Conservation (phyloP, 2,113 vertebrate genomes). For the Willisornis vidua region DNA sequence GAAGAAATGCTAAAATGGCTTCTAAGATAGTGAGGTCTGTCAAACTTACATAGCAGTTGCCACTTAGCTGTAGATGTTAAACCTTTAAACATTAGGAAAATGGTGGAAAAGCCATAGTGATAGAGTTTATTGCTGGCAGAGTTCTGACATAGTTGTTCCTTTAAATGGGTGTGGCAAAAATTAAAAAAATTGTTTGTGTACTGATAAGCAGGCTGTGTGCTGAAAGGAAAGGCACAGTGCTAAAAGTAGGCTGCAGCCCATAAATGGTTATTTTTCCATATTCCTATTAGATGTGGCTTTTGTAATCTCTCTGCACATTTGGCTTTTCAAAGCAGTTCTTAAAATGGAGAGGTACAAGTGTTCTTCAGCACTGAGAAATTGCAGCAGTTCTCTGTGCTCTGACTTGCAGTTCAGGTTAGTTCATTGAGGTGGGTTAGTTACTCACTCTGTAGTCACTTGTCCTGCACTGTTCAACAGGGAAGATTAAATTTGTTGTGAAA, state of each 20-base stretch:
- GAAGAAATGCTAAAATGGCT: not conserved
- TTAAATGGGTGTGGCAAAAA: slow-evolving; percentile 54
- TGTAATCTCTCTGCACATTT: not conserved
- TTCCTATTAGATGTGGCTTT: not conserved
- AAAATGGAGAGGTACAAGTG: not conserved
- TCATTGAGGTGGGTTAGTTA: not conserved
- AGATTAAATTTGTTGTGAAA: not conserved
- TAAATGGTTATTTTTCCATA: not conserved
- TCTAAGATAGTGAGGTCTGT: not conserved
- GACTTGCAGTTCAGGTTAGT: not conserved
- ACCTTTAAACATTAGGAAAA: not conserved
- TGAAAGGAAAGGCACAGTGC: not conserved
- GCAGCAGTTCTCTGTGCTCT: not conserved
- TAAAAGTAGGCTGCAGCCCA: not conserved
- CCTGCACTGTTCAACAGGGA: not conserved
- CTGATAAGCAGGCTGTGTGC: slow-evolving; percentile 48
- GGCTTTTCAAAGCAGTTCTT: not conserved
- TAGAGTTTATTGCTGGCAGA: not conserved
- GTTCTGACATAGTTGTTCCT: not conserved
- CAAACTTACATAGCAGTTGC: not conserved
- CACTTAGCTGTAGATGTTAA: not conserved
- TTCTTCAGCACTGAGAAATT: not conserved
- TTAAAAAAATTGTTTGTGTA: not conserved
- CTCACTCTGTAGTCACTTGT: not conserved
- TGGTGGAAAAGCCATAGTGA: not conserved